Base-by-base conservation (phyloP, 2,888 invertebrate species). In the Drosophila phalerata region DNA sequence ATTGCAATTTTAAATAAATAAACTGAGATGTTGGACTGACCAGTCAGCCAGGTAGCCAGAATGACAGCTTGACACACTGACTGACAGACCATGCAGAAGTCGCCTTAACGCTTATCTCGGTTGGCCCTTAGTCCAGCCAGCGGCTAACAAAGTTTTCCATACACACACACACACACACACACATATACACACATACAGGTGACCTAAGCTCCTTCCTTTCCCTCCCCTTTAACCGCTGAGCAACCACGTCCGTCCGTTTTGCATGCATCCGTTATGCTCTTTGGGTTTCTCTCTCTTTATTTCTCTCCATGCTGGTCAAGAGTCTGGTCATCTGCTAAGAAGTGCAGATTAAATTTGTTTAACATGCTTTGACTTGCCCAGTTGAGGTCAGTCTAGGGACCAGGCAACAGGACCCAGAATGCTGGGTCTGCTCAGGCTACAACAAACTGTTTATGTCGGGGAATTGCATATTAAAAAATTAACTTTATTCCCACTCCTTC, bases 341-440 rank as follows among this genome's bases (percentile, higher is more conserved):
- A 85, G 85, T 85, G 89, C 85, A 85, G 89, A 85, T 85, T 85
- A 89, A 85, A 85, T 85, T 85, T 85, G 85, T 80, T 85, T 82
- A 85, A 89, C 89, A 89, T 87, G 85, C 85, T 89, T 89, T 76
- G 71, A 72, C 77, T 70, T 64, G 56, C 66, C 63, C 58, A 52
- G 76, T 61, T 87, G 85, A 76, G 81, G 84, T 69, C 65, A 69
- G 79, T 60, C 71, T 13, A 22, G 66, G 74, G 45, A 66, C 53
- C 34, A 51, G 51, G 34, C 19, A 30, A 32, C 25, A 34, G n/a
- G 6, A 37, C 9, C 48, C 13, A 5, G 43, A 15, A 9, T 43
- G 9, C 38, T 22, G 17, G 3, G 6, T n/a, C 42, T 10, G 19
- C 19, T n/a, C n/a, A 25, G 11, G 10, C 38, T 38, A 11, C 17